Base-by-base conservation (phyloP, 1,140 invertebrate genomes). In the Lepeophtheirus salmonis region DNA sequence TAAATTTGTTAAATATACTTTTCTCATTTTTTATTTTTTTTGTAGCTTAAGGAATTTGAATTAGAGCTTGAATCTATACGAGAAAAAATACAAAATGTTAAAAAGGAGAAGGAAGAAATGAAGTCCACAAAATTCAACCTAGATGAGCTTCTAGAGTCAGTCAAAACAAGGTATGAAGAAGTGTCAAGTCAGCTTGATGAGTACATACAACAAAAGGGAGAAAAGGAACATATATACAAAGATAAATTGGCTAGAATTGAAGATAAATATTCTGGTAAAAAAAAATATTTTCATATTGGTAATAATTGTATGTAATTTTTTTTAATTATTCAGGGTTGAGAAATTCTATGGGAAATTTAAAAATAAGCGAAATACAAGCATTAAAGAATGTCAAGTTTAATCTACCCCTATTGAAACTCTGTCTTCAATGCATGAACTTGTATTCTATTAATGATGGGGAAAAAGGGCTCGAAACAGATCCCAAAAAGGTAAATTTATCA, bases 331-430 rank as follows among this genome's bases (percentile, higher is more conserved):
- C n/a, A 41, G 30, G 30, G 6, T 41, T 41, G n/a, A 6, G 30
- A 10, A 41, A 10, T 10, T 41, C 30, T n/a, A 41, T 41, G 30
- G 30, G 30, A n/a, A 41, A 41, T 41, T 41, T 41, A 41, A 41
- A 41, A 41, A 41, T 41, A 6, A 10, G 6, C n/a, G 30, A 41
- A n/a, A n/a, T 41, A 10, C 30, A 41, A 41, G 30, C 30, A 10
- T 41, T 41, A 41, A 41, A 41, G n/a, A 41, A 41, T n/a, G 30
- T 41, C n/a, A 41, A 41, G n/a, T 41, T 41, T n/a, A 41, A n/a
- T n/a, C n/a, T 41, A 41, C 30, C 30, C 30, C 30, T 41, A 41
- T 6, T 41, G 6, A 41, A 41, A n/a, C 30, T 41, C 30, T 41
- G 30, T n/a, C 30, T 41, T 41, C 30, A 41, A n/a, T 41, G 6